Percentiles rank a stretch among this genome's conserved stretches.
These are phyloP conservation scores for Cyclophora albipunctata DNA, from an alignment of 2,888 invertebrate species.

Conservation along the genomic window DNA sequence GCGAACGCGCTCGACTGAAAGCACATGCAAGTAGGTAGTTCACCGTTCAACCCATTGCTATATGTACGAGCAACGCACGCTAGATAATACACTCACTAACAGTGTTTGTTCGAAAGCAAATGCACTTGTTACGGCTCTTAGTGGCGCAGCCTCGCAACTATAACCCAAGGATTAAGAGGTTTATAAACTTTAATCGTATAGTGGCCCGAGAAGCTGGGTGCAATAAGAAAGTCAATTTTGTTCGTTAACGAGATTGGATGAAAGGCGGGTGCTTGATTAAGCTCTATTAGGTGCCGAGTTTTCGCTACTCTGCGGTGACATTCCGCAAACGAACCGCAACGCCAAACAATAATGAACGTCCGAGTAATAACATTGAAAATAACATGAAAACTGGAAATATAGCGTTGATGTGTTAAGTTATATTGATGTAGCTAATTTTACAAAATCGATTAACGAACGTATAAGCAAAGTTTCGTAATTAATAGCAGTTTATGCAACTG, in stretches of 20 bases:
- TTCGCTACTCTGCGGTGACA: conserved; percentile 36
- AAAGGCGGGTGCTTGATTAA: conserved; percentile 59
- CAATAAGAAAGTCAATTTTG: conserved; percentile 61
- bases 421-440: too few relatives aligned
- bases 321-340: conserved; percentile 42
- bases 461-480: too few relatives aligned
- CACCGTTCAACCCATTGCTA: conserved; percentile 49
- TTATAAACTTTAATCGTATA: conserved; percentile 47
- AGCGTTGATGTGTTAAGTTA: too few relatives aligned
- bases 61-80: conserved; percentile 39
- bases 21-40: conserved; percentile 52
- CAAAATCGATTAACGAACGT: too few relatives aligned
- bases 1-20: conserved; percentile 49
- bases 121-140: conserved; percentile 56
- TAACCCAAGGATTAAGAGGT: conserved; percentile 44
- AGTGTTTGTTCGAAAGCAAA: conserved; percentile 53
- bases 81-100: conserved; percentile 52
- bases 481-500: too few relatives aligned
- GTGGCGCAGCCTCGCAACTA: conserved; percentile 36
- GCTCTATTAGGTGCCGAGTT: conserved; percentile 45
- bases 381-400: too few relatives aligned
- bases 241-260: conserved; percentile 61
- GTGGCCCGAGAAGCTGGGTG: conserved; percentile 39
- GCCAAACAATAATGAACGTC: conserved; percentile 26
- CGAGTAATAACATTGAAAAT: too few relatives aligned